phyloP scores from a whole-genome alignment of 2,888 invertebrate species.

The Trypoxylon attenuatum region DNA sequence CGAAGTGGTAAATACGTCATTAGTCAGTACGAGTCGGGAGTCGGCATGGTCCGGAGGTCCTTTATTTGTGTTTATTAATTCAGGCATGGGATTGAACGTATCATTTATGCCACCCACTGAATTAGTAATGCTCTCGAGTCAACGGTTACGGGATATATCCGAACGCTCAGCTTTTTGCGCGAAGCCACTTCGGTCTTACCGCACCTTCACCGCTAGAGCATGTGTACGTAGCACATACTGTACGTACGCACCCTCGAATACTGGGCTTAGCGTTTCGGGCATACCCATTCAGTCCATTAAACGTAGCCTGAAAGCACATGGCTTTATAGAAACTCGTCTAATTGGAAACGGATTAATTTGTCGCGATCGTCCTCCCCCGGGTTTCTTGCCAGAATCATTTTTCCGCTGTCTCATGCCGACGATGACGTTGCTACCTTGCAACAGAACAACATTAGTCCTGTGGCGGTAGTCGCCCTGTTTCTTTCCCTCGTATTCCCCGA shows the following conservation, averaged over 20 bases:
- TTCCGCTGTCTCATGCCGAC: background rate
- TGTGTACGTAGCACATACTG: background rate
- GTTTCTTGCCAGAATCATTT: slow-evolving; percentile 4
- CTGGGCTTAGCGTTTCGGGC: slow-evolving; percentile 38
- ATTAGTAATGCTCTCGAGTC: slow-evolving; percentile 64
- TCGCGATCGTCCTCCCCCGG: slow-evolving; percentile 40
- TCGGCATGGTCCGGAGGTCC: slow-evolving; percentile 38
- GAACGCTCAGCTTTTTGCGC: slow-evolving; percentile 44
- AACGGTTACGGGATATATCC: slow-evolving; percentile 57
- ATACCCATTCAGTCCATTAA: slow-evolving; percentile 59
- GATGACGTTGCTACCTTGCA: no score
- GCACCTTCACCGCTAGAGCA: slow-evolving; percentile 10
- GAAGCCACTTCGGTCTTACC: background rate
- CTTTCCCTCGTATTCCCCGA: no score
- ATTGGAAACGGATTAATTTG: slow-evolving; percentile 63
- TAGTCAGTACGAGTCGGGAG: slow-evolving; percentile 60
- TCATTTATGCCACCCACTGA: slow-evolving; percentile 65
- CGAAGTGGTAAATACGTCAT: slow-evolving; percentile 71
- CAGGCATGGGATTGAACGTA: slow-evolving; percentile 68
- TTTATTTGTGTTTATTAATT: slow-evolving; percentile 71
- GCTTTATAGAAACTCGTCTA: slow-evolving; percentile 51
- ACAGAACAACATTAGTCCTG: no score
- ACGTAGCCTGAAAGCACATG: slow-evolving; percentile 40
- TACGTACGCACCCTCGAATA: slow-evolving; percentile 6
- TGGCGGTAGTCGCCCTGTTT: no score